Conservation (phyloP, 2,113 vertebrate genomes). For the Stigmatopora nigra region DNA sequence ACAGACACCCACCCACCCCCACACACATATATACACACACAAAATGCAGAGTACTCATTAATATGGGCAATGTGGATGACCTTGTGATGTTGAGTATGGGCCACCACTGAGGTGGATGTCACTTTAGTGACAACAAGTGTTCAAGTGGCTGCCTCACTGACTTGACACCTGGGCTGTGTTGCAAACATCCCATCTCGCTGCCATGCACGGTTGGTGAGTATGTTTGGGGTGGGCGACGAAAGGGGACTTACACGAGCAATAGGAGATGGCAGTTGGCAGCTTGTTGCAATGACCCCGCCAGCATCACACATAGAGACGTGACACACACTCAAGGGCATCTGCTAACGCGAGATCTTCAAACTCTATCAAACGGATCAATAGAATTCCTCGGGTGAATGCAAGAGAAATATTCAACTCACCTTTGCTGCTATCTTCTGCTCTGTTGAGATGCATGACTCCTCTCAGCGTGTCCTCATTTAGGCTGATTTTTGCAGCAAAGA, state of each 20-base stretch:
- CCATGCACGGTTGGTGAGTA: conserved; percentile 12
- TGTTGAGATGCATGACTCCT: conserved; percentile 75
- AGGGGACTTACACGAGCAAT: conserved; percentile 23
- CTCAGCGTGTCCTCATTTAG: conserved; percentile 44
- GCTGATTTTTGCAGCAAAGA: conserved; percentile 35
- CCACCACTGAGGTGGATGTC: conserved; percentile 40
- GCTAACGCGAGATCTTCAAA: conserved; percentile 52
- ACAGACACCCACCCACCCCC: conserved; percentile 17
- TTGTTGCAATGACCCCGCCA: conserved; percentile 48
- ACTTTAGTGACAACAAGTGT: conserved; percentile 63
- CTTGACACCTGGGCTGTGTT: conserved; percentile 38
- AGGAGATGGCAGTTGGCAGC: conserved; percentile 34
- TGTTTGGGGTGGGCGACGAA: conserved; percentile 16
- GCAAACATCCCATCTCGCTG: conserved; percentile 32
- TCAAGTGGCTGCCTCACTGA: conserved; percentile 37
- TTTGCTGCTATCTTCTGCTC: conserved; percentile 70
- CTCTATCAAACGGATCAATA: conserved; percentile 24
- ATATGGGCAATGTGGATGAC: conserved; percentile 47
- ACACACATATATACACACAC: conserved; percentile 22
- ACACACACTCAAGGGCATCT: conserved; percentile 63
- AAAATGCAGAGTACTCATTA: conserved; percentile 28
- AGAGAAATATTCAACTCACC: conserved; percentile 53
- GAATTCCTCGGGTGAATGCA: conserved; percentile 29
- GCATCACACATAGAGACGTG: conserved; percentile 52
- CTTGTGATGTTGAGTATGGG: conserved; percentile 58